These are phyloP conservation scores for Xiphorhynchus elegans DNA, from an alignment of 2,113 vertebrate genomes.

Conservation along the genomic window DNA sequence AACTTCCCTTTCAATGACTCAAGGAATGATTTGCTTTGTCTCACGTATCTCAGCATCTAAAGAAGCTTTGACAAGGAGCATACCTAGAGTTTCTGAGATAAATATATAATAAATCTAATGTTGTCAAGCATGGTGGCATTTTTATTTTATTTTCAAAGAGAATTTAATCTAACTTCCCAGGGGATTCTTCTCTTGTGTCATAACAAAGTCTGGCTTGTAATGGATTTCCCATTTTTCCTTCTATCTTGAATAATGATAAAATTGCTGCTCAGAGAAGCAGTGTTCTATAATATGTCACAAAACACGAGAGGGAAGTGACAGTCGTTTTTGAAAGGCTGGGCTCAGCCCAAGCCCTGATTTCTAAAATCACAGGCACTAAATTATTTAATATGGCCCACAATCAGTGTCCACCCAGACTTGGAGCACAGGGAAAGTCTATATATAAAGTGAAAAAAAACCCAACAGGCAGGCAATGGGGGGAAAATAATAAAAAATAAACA, in stretches of 20 bases:
- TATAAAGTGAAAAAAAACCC: background rate
- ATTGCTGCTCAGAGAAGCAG: constrained; percentile 63
- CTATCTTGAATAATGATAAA: constrained; percentile 72
- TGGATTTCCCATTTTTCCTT: constrained; percentile 70
- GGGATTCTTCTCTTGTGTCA: constrained; percentile 71
- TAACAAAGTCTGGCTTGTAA: constrained; percentile 72
- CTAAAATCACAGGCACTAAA: background rate
- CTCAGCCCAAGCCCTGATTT: background rate
- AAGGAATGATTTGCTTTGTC: constrained; percentile 32
- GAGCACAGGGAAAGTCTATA: background rate
- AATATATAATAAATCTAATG: constrained; percentile 41
- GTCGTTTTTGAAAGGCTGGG: background rate
- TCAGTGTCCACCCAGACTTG: background rate
- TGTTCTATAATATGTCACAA: constrained; percentile 55
- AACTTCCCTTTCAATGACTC: constrained; percentile 27
- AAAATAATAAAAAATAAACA: background rate
- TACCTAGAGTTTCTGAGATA: constrained; percentile 19
- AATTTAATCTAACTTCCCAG: constrained; percentile 70
- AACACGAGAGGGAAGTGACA: constrained; percentile 14
- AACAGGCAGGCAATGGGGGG: background rate
- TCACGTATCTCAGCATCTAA: constrained; percentile 12
- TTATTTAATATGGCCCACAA: background rate
- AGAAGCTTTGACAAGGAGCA: constrained; percentile 37
- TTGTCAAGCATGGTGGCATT: constrained; percentile 60
- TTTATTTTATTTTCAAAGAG: constrained; percentile 72